These are phyloP conservation scores for Drosophila acutilabella DNA, from an alignment of 2,888 invertebrate genomes.

Conservation along the genomic window DNA sequence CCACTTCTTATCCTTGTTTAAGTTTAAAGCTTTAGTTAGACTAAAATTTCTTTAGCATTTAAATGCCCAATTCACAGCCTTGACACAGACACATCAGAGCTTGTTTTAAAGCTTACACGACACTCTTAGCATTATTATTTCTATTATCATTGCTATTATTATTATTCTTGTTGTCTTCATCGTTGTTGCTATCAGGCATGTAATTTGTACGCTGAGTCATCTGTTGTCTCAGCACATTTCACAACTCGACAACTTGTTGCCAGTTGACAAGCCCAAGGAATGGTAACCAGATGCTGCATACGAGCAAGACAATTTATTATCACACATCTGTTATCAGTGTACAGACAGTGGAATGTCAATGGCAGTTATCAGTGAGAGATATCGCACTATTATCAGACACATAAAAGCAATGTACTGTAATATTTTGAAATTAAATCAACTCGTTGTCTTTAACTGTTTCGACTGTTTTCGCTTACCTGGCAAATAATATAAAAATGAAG, in stretches of 20 bases:
- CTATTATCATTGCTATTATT: too few relatives aligned
- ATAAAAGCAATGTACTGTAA: conserved; percentile 42
- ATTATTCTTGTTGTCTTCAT: neutral
- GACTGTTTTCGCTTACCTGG: conserved; percentile 14
- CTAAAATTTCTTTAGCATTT: neutral
- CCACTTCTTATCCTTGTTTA: too few relatives aligned
- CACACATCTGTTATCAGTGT: conserved; percentile 43
- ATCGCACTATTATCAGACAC: conserved; percentile 21
- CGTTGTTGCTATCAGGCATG: neutral
- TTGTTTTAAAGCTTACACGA: neutral
- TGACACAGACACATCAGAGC: neutral
- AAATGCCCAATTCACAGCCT: neutral
- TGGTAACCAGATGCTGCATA: conserved; percentile 37
- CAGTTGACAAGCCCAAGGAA: conserved; percentile 23
- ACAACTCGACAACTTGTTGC: conserved; percentile 40
- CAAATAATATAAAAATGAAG: conserved; percentile 44
- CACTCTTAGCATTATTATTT: neutral
- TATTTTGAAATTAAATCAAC: conserved; percentile 53
- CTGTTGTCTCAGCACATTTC: conserved; percentile 19
- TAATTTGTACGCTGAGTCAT: conserved; percentile 34
- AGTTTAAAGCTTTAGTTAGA: neutral
- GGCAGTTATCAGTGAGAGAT: conserved; percentile 49
- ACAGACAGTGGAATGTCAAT: conserved; percentile 51
- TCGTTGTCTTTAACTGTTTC: conserved; percentile 5
- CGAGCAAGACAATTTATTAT: conserved; percentile 16